A percentile compares a stretch with the other conserved stretches of the same genome.
Evolutionary conservation across 2,113 vertebrate species (phyloP).

Genomic region (Scopus umbretta): DNA sequence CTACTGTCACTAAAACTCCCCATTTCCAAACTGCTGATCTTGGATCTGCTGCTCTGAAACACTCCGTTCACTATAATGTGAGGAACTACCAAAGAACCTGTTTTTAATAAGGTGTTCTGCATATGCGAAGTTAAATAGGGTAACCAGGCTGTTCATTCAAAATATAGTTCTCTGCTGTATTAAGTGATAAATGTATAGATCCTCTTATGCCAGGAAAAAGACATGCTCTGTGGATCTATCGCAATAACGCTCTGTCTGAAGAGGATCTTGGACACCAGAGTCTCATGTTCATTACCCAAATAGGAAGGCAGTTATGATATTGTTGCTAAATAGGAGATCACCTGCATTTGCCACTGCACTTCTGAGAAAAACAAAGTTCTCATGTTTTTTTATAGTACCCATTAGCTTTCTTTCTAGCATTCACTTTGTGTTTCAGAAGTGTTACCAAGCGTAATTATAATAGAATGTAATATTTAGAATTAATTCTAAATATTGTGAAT

Average conservation of each 20-base stretch:
- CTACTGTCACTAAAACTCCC: not conserved
- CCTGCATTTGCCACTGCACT: not conserved
- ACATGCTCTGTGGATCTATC: not conserved
- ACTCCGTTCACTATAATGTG: not conserved
- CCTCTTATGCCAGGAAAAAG: not conserved
- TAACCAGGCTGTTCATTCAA: not conserved
- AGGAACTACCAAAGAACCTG: not conserved
- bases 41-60: not conserved
- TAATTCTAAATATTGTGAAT: not conserved
- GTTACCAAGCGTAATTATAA: not conserved
- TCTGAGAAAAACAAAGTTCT: not conserved
- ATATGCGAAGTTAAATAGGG: not conserved
- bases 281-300: not conserved
- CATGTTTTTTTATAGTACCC: not conserved
- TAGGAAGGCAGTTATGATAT: not conserved
- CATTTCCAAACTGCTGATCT: not conserved
- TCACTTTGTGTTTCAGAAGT: not conserved
- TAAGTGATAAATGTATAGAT: not conserved
- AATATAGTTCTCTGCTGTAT: not conserved
- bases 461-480: not conserved
- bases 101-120: not conserved
- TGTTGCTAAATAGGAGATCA: rapidly evolving
- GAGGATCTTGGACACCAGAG: not conserved
- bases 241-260: not conserved
- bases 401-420: not conserved